Evolutionary conservation across 2,888 invertebrate genomes (phyloP).

Genomic region (Drosophila seclusa): DNA sequence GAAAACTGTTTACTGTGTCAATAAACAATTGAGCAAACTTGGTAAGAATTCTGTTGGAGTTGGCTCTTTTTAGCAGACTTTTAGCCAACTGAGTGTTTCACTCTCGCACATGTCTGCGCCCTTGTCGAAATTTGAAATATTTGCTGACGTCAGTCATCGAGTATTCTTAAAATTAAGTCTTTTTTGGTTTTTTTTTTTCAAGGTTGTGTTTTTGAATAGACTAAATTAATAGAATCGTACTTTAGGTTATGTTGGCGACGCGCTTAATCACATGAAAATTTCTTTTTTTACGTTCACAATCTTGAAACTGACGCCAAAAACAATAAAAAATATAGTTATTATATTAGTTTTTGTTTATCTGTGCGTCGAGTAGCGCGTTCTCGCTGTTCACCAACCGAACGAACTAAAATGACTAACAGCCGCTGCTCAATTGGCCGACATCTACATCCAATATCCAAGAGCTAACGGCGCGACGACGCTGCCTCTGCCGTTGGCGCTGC

Average conservation of each 20-base stretch:
- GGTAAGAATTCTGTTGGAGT: background rate
- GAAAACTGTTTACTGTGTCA: background rate
- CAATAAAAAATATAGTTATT: background rate
- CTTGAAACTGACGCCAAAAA: conserved; percentile 23
- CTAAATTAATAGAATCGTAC: conserved; percentile 30
- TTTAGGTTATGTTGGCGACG: conserved; percentile 17
- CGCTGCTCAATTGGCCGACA: conserved; percentile 69
- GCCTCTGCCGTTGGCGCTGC: conserved; percentile 12
- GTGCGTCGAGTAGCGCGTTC: conserved; percentile 20
- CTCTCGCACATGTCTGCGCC: conserved; percentile 3
- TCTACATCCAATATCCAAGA: conserved; percentile 65
- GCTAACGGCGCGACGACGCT: conserved; percentile 43
- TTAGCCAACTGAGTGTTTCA: background rate
- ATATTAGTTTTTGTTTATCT: conserved; percentile 9
- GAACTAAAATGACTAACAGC: conserved; percentile 79
- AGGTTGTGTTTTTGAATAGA: background rate
- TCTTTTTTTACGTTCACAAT: conserved; percentile 1
- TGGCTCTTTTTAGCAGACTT: background rate
- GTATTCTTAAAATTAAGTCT: conserved; percentile 3
- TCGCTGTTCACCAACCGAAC: conserved; percentile 70
- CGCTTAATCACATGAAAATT: conserved; percentile 30
- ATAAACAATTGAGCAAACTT: background rate
- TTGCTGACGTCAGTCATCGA: conserved; percentile 49
- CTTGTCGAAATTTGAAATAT: conserved; percentile 21
- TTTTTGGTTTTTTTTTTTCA: background rate